These are phyloP conservation scores for Apodemus speciosus DNA, from an alignment of 2,113 vertebrate species.

Conservation along the genomic window DNA sequence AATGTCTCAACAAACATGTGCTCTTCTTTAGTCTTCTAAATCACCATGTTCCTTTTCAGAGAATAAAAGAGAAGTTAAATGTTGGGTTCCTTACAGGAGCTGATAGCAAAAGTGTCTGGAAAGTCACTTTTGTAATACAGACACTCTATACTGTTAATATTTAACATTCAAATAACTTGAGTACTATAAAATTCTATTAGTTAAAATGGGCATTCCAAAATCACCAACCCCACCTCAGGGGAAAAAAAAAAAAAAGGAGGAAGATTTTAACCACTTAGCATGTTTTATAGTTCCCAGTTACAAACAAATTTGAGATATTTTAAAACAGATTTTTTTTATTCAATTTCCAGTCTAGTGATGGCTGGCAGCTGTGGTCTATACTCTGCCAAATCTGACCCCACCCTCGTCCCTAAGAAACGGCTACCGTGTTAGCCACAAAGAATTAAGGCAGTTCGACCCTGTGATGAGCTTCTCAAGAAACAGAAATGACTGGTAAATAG, in stretches of 20 bases:
- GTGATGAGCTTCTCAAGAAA: neutral
- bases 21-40: conserved; percentile 12
- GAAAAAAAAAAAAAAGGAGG: neutral
- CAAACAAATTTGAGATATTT: conserved; percentile 44
- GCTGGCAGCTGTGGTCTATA: conserved; percentile 20
- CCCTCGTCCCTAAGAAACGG: neutral
- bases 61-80: neutral
- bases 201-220: conserved; percentile 50
- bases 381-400: conserved; percentile 47
- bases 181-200: conserved; percentile 20
- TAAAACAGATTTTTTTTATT: conserved; percentile 27
- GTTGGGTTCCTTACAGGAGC: conserved; percentile 11
- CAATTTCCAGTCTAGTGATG: conserved; percentile 10
- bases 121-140: conserved; percentile 5
- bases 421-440: neutral
- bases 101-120: neutral
- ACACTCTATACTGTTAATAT: neutral
- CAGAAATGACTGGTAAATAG: neutral
- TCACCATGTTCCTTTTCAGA: neutral
- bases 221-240: neutral
- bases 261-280: conserved; percentile 18
- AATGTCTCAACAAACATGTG: conserved; percentile 33
- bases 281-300: conserved; percentile 45
- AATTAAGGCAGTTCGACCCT: neutral
- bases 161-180: neutral